Percentiles rank a stretch among this genome's conserved stretches.
These are phyloP conservation scores for Macropus fuliginosus DNA, from an alignment of 2,797 vertebrate species.

Conservation along the genomic window DNA sequence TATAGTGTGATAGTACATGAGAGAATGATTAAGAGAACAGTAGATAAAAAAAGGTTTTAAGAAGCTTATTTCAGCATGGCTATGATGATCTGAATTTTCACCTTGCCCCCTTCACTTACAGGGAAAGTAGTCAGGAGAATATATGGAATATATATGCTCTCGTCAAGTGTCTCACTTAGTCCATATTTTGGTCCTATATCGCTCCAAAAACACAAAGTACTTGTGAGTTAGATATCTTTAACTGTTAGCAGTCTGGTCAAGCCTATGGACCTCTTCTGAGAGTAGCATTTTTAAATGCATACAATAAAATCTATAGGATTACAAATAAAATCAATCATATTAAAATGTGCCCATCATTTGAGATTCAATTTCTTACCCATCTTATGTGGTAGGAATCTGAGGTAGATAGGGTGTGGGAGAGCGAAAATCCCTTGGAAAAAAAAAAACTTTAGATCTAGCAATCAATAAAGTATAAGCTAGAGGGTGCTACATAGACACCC, in stretches of 20 bases:
- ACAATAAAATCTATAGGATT: not conserved
- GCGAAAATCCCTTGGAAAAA: not conserved
- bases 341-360: not conserved
- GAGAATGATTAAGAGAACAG: not conserved
- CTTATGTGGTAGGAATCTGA: not conserved
- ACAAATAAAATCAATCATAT: not conserved
- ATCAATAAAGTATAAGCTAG: not conserved
- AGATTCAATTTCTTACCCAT: not conserved
- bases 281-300: not conserved
- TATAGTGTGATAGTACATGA: not conserved
- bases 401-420: not conserved
- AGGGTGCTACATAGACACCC: constrained; percentile 1
- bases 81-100: not conserved
- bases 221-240: not conserved
- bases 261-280: not conserved
- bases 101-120: not conserved
- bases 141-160: not conserved
- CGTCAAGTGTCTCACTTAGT: not conserved
- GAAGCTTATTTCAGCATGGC: not conserved
- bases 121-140: not conserved
- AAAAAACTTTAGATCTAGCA: not conserved
- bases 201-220: not conserved
- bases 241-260: not conserved
- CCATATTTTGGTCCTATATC: not conserved
- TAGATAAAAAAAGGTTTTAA: not conserved